These are phyloP conservation scores for Perizoma flavofasciatum DNA, from an alignment of 2,888 invertebrate genomes.

Conservation along the genomic window DNA sequence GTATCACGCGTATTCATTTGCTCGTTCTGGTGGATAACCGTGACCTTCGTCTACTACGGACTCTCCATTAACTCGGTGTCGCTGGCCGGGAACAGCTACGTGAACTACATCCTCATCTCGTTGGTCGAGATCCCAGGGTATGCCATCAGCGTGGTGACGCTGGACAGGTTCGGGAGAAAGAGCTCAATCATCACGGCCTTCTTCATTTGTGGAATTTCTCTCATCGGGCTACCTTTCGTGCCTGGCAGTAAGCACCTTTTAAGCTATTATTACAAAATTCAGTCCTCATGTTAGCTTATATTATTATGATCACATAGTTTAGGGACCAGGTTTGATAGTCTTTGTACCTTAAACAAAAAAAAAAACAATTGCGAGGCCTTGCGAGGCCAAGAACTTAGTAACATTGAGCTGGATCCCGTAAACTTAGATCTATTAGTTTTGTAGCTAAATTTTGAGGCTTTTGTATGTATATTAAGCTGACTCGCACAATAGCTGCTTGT, in stretches of 20 bases:
- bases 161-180: slow-evolving; percentile 85
- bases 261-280: too few relatives aligned
- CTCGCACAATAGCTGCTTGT: slow-evolving; percentile 20
- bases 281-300: too few relatives aligned
- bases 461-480: not conserved
- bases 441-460: too few relatives aligned
- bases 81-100: slow-evolving; percentile 89
- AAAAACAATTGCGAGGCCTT: too few relatives aligned
- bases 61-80: slow-evolving; percentile 90
- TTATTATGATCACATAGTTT: too few relatives aligned
- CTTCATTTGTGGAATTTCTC: slow-evolving; percentile 81
- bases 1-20: slow-evolving; percentile 83
- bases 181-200: slow-evolving; percentile 83
- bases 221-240: slow-evolving; percentile 84
- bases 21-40: slow-evolving; percentile 91
- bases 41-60: slow-evolving; percentile 92
- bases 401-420: too few relatives aligned
- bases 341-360: too few relatives aligned
- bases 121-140: slow-evolving; percentile 87
- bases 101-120: slow-evolving; percentile 89
- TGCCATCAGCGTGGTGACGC: slow-evolving; percentile 79
- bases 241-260: slow-evolving; percentile 80
- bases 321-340: too few relatives aligned
- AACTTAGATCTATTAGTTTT: too few relatives aligned
- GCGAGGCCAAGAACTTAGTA: too few relatives aligned